Evolutionary conservation across 2,888 invertebrate species (phyloP).

Genomic region (Melanchra persicariae): DNA sequence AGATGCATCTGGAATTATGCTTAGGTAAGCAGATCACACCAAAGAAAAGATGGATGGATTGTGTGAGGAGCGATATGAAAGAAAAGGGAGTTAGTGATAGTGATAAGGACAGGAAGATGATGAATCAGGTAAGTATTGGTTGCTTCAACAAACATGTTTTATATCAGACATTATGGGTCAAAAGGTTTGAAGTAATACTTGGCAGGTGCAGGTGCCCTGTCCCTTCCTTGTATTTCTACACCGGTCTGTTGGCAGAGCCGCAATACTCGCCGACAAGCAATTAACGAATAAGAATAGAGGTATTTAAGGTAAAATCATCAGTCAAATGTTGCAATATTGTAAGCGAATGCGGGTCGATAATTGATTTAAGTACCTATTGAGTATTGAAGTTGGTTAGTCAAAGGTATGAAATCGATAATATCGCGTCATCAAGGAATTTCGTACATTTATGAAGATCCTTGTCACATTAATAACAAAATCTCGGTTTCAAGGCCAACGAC

Average conservation of each 20-base stretch:
- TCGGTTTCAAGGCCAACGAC: constrained; percentile 62
- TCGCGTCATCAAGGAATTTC: constrained; percentile 33
- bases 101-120: too few species aligned
- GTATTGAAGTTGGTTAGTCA: constrained; percentile 3
- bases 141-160: constrained; percentile 14
- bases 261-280: constrained; percentile 30
- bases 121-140: too few species aligned
- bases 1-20: background rate
- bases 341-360: constrained; percentile 52
- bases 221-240: constrained; percentile 44
- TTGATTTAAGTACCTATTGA: constrained; percentile 41
- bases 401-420: constrained; percentile 9
- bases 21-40: too few species aligned
- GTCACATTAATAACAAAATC: constrained; percentile 30
- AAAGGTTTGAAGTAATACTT: constrained; percentile 28
- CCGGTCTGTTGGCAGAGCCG: constrained; percentile 11
- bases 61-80: too few species aligned
- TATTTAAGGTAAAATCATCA: constrained; percentile 44
- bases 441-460: constrained; percentile 25
- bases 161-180: constrained; percentile 24
- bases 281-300: constrained; percentile 32
- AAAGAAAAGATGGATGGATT: too few species aligned
- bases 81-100: too few species aligned
- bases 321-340: constrained; percentile 58
- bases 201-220: constrained; percentile 16